Conservation (phyloP, 2,797 vertebrate genomes). For the Acropternis orthonyx region DNA sequence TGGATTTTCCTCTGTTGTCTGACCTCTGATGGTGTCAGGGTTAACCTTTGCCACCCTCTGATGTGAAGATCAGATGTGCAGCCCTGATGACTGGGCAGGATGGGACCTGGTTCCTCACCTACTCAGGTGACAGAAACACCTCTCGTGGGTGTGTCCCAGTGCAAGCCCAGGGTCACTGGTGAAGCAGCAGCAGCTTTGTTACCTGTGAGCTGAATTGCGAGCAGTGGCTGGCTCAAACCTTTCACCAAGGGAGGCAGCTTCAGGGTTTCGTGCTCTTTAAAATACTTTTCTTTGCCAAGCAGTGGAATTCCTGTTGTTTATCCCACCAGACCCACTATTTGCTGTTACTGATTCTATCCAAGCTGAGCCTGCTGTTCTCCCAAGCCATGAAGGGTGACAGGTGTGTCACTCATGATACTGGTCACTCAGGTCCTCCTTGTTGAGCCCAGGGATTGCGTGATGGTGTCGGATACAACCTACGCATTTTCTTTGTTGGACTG, state of each 20-base stretch:
- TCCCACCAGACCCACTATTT: background rate
- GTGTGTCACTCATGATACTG: background rate
- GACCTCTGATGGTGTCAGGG: background rate
- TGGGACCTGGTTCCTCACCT: background rate
- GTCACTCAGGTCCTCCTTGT: background rate
- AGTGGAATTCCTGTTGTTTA: background rate
- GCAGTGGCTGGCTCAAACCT: background rate
- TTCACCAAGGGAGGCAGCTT: background rate
- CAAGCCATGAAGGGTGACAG: background rate
- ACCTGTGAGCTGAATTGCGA: background rate
- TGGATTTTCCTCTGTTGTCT: background rate
- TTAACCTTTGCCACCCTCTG: background rate
- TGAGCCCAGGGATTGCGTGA: background rate
- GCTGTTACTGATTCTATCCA: background rate
- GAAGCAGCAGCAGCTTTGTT: background rate
- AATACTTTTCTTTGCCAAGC: background rate
- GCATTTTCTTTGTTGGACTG: rapidly evolving
- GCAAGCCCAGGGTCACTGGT: background rate
- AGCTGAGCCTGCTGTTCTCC: background rate
- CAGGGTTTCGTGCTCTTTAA: no score
- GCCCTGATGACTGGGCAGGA: background rate
- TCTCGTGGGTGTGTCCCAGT: background rate
- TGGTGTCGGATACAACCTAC: rapidly evolving
- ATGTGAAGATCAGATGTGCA: background rate
- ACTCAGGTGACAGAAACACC: background rate